Evolutionary conservation across 2,113 vertebrate genomes (phyloP), one percentile per base, ranked within the genome.

Genomic region (Eleginops maclovinus): DNA sequence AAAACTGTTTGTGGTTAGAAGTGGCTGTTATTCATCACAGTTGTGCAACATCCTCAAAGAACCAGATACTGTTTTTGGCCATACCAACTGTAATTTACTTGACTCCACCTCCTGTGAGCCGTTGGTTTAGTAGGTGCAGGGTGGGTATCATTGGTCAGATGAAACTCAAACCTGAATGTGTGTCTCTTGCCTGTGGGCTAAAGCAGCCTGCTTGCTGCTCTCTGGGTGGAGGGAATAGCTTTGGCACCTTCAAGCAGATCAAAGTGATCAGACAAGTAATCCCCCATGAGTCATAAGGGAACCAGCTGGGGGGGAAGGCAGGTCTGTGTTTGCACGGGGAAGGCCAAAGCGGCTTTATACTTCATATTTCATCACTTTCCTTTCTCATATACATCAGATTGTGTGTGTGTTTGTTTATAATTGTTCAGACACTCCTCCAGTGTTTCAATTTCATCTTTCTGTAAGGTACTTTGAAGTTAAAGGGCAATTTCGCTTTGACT

Each of bases 241-340:
- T 74, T 89, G 85, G 82, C 85, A 83, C 79, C 40, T 24, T 72
- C 75, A 81, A 87, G 82, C 72, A 91, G 87, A 94, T 93, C 86
- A 93, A 92, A 93, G 92, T 87, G 81, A 89, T 92, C 87, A 91
- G 89, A 91, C 81, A 75, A 90, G 84, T 93, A 93, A 93, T 93
- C 91, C 91, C 91, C 90, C 80, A 80, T 93, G 93, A 93, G 92
- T 93, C 91, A 93, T 79, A 90, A 75, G 71, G 75, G 74, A 89
- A 86, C 63, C 82, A 80, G 85, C 72, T 85, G 74, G 82, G 68
- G 31, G 71, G 81, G 72, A 67, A 19, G 65, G 53, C 65, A 43
- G 26, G 41, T 61, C 26, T 68, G 16, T 54, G 61, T 54, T 66
- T 26, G 43, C 10, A 46, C 2, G 69, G 63, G 74, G 69, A 40